Base-by-base conservation (phyloP, 2,888 invertebrate species). In the Neria commutata region DNA sequence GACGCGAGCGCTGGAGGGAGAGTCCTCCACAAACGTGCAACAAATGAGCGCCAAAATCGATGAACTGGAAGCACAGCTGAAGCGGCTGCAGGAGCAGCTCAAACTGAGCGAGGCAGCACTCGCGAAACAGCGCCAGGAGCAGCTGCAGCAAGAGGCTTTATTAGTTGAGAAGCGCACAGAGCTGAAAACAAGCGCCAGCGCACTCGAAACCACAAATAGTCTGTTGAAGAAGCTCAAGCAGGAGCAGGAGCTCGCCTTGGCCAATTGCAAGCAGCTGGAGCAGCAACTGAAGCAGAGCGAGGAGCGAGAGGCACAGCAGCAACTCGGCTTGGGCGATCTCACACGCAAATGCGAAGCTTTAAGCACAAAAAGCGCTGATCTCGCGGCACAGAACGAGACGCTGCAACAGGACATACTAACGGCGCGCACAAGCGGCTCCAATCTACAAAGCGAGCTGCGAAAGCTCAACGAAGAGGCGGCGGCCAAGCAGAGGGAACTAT, bases 391-490 rank as follows among this genome's bases (percentile, higher is more conserved):
- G 40, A 67, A 71, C 26, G 69, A 68, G 19, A 48, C 60, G 1
- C 56, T 71, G 34, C 70, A 73, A 1, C 83, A 84, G 68, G 85
- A 85, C 3, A 83, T 85, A 64, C 42, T 63, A 6, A 33, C 83
- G 78, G 62, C 67, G 0, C 68, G 70, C 1, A 46, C 60, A 3
- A 26, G 45, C 10, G 54, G 21, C 37, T 60, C 65, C 1, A 67
- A 71, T 16, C 50, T 69, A 34, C 71, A 74, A 29, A 56, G 58
- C 1, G 67, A 64, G 1, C 16, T 73, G 1, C 63, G 67, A 57
- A 68, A 66, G 40, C 65, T 76, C 1, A 73, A 80, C 75, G 68
- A 84, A 83, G 72, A 76, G 50, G 29, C 74, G 10, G 53, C 67
- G 17, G 53, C 47, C 17, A 71, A 71, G 29, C 76, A 76, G 52